Evolutionary conservation across 2,888 invertebrate species (phyloP).

Genomic region (Pecten maximus): DNA sequence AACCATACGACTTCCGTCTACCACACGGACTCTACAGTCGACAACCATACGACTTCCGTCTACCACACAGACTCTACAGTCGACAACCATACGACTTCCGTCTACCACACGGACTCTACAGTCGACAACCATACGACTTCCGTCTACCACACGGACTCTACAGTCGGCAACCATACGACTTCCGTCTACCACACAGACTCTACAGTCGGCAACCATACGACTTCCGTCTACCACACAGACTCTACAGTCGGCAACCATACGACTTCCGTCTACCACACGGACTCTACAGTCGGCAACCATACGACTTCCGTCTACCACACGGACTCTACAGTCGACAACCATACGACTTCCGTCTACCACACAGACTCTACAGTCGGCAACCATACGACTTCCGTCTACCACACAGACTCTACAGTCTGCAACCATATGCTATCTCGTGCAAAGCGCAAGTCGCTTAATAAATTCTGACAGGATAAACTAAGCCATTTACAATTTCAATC

Average conservation of each 20-base stretch:
- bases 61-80: not conserved
- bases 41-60: not conserved
- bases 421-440: not conserved
- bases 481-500: not conserved
- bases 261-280: not conserved
- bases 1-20: not conserved
- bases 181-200: not conserved
- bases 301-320: not conserved
- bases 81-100: too few relatives aligned
- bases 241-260: not conserved
- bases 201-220: too few relatives aligned
- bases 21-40: too few relatives aligned
- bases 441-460: not conserved
- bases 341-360: not conserved
- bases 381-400: not conserved
- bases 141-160: too few relatives aligned
- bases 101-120: too few relatives aligned
- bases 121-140: not conserved
- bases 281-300: too few relatives aligned
- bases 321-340: not conserved
- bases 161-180: not conserved
- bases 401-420: not conserved
- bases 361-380: not conserved
- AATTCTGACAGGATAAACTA: not conserved
- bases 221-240: too few relatives aligned